Base-by-base conservation (phyloP, 2,113 vertebrate genomes). In the Enhydra lutris region DNA sequence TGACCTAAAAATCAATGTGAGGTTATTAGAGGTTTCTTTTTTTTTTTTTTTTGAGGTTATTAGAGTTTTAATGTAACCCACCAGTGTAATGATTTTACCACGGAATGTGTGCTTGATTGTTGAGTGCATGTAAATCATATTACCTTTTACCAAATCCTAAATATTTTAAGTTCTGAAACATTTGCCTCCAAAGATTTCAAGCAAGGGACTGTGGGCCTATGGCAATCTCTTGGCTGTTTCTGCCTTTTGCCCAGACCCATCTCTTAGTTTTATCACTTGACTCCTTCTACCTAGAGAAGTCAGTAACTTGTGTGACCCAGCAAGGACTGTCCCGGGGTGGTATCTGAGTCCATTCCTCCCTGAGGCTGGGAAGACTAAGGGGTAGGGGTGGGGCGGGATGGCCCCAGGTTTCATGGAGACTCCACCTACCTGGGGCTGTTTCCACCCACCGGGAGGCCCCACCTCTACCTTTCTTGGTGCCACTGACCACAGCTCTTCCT, bases 401-500 rank as follows among this genome's bases (percentile, higher is more conserved):
- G 4, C 11, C 24, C 14, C 18, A 52, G 73, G 87, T n/a, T 52
- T 34, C 26, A n/a, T 17, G 0, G 31, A 94, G 89, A 79, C 94
- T 42, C 97, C 95, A 34, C 95, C 97, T 23, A 71, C 23, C 45
- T 23, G 29, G 82, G 24, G 50, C 50, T 73, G 14, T 71, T 89
- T 6, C 24, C 52, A 78, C 3, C 15, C 74, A 76, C 34, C 23
- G 42, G 15, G 52, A 82, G 59, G 88, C 67, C 52, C 36, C 63
- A 89, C 31, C 71, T 96, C 29, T 29, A 18, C 76, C n/a, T 97
- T 42, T 55, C 69, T 92, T 61, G 84, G 83, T 83, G 87, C 67
- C 80, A 76, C 80, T 80, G n/a, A 97, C 50, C n/a, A 34, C 17
- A 71, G 71, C 24, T 94, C 81, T 93, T 83, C 55, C 91, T 89